These are phyloP conservation scores for Eleginops maclovinus DNA, from an alignment of 2,113 vertebrate genomes.

Conservation along the genomic window DNA sequence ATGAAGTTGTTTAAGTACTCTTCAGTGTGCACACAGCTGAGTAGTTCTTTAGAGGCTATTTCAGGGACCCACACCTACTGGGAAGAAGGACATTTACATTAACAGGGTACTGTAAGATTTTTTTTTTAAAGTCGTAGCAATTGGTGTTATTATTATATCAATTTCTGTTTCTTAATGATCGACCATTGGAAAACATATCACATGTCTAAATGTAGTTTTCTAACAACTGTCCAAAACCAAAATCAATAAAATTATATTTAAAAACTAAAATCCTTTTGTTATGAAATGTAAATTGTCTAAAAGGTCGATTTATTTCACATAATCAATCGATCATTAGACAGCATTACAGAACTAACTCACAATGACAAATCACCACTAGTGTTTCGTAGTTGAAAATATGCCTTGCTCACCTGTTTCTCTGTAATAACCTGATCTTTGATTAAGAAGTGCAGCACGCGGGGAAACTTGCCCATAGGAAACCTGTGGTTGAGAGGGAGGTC, in stretches of 20 bases:
- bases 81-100: constrained; percentile 8
- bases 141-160: neutral
- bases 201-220: neutral
- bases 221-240: neutral
- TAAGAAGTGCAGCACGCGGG: constrained; percentile 64
- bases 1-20: constrained; percentile 73
- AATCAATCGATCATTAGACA: neutral
- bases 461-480: constrained; percentile 75
- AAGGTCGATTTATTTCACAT: neutral
- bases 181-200: neutral
- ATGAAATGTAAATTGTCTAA: neutral
- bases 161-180: neutral
- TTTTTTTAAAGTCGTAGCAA: neutral
- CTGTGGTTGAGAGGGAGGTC: constrained; percentile 70
- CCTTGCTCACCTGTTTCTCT: constrained; percentile 65
- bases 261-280: neutral
- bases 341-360: neutral
- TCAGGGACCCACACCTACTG: constrained; percentile 76
- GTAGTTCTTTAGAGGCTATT: constrained; percentile 61
- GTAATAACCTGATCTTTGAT: constrained; percentile 70
- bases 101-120: neutral
- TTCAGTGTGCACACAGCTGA: constrained; percentile 70
- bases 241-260: neutral
- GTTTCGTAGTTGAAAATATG: no score
- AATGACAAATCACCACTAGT: neutral